Evolutionary conservation across 2,113 vertebrate species (phyloP).

Genomic region (Mormyrus lacerda): DNA sequence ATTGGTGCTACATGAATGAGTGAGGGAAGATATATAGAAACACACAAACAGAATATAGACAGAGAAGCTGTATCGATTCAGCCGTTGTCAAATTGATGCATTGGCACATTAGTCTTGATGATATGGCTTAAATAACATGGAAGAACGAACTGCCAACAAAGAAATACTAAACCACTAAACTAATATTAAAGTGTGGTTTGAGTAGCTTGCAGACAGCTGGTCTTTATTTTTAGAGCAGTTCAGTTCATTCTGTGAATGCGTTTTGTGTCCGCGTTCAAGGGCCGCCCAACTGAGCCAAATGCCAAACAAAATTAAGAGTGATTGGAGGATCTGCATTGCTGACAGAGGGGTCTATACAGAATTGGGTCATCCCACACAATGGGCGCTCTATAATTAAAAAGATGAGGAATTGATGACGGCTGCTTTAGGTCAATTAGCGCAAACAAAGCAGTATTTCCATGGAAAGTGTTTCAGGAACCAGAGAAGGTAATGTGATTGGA

Average conservation of each 20-base stretch:
- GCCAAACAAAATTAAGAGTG: constrained; percentile 84
- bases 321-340: constrained; percentile 66
- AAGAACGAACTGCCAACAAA: constrained; percentile 16
- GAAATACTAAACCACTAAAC: background rate
- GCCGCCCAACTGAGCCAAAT: constrained; percentile 68
- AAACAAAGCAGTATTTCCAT: constrained; percentile 53
- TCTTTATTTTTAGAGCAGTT: constrained; percentile 42
- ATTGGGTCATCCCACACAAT: constrained; percentile 78
- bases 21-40: background rate
- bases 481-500: constrained; percentile 23
- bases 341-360: constrained; percentile 63
- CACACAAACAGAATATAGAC: background rate
- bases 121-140: constrained; percentile 23
- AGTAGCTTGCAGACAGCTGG: background rate
- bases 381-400: constrained; percentile 80
- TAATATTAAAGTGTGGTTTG: background rate
- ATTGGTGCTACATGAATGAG: background rate
- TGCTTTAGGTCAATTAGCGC: constrained; percentile 54
- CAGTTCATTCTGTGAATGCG: constrained; percentile 41
- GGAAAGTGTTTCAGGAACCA: constrained; percentile 42
- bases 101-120: background rate
- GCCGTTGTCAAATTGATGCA: background rate
- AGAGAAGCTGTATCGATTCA: background rate
- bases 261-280: constrained; percentile 49
- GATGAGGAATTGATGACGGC: constrained; percentile 65